Evolutionary conservation across 2,113 vertebrate genomes (phyloP), one percentile per base, ranked within the genome.

Genomic region (Aythya baeri): DNA sequence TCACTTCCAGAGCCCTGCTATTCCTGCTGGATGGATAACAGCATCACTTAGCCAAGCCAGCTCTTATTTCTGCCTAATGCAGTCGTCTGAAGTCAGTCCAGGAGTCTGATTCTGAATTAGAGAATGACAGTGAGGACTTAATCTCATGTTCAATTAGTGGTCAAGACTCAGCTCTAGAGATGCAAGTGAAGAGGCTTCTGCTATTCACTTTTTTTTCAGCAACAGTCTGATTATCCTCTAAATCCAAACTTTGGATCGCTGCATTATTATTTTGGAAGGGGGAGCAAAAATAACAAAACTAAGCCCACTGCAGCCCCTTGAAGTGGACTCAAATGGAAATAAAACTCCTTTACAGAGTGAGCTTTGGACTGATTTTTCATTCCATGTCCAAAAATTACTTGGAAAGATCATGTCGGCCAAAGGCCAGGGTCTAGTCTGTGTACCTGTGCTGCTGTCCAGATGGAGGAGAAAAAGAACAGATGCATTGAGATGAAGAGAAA

Each of bases 271-370:
- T 97, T 94, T 94, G 92, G 95, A 96, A 96, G 88, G 50, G 50
- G 81, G 77, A 89, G 77, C 83, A 97, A 94, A 94, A 90, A 92
- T 84, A 96, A 96, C 93, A 95, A 66, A 94, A 84, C 83, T 55
- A 89, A 97, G 91, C 91, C 93, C 0, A 3, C 34, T 75, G 34
- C 93, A 96, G 72, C 91, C 96, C 94, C 97, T 98, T 98, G 97
- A 98, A 97, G 96, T 93, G 90, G 96, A 97, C 97, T 97, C 97
- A 93, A 91, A 97, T 98, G 97, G 97, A 98, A 98, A 97, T 97
- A 95, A 97, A 98, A 98, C 92, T 94, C 94, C 92, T 97, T 96
- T 95, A 97, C 32, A 10, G 95, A 97, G 92, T 49, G 89, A 97
- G 96, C 91, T 97, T 97, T 98, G 97, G 98, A 96, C 21, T 18